Percentiles rank a stretch among this genome's conserved stretches.
Evolutionary conservation across 2,888 invertebrate species (phyloP).

Genomic region (Lithophane leautieri): DNA sequence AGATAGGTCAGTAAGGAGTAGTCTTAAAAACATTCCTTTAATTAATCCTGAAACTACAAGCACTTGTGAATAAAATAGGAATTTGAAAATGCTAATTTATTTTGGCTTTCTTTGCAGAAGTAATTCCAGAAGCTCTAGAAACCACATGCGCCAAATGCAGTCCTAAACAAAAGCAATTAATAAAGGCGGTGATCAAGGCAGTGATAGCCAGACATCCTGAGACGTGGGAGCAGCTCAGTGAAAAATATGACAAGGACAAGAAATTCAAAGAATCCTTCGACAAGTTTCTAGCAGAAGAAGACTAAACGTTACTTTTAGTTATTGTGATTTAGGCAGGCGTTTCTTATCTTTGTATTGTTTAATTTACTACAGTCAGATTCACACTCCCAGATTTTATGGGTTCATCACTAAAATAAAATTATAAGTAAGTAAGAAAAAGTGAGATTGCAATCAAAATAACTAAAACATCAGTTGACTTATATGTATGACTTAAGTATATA

Average conservation of each 20-base stretch:
- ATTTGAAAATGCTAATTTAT: neutral
- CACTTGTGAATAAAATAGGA: neutral
- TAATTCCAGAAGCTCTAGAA: conserved; percentile 92
- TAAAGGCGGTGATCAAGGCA: conserved; percentile 91
- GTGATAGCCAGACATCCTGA: conserved; percentile 92
- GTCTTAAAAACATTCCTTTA: neutral
- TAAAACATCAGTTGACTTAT: no score
- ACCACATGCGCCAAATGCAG: conserved; percentile 93
- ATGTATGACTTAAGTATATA: no score
- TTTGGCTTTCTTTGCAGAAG: conserved; percentile 86
- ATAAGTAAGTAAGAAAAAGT: neutral
- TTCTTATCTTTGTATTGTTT: neutral
- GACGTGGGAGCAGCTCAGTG: conserved; percentile 92
- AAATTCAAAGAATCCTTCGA: conserved; percentile 91
- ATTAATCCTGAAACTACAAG: neutral
- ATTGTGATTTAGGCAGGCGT: conserved; percentile 21
- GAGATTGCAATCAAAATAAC: neutral
- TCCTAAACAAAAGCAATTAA: conserved; percentile 91
- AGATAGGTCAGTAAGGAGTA: neutral
- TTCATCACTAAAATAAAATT: neutral
- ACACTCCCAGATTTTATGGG: no score
- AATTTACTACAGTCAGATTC: neutral
- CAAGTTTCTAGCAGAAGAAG: conserved; percentile 80
- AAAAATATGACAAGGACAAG: conserved; percentile 93
- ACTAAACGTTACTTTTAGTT: conserved; percentile 67